Base-by-base conservation (phyloP, 2,113 vertebrate species). In the Loxodonta africana region DNA sequence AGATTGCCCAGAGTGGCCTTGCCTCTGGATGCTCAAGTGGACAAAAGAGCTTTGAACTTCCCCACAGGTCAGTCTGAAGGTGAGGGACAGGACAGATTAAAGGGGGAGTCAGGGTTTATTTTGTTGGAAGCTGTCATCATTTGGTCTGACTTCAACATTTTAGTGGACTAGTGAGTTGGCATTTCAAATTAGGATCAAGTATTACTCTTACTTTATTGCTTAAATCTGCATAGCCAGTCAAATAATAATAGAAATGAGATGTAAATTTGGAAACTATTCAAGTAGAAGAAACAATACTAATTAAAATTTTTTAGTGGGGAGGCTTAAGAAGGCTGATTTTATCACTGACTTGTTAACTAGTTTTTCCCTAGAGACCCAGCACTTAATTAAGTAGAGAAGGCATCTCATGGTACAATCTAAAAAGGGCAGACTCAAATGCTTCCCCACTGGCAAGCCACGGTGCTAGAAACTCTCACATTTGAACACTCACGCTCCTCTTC, bases 241-340 rank as follows among this genome's bases (percentile, higher is more conserved):
- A 77, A 87, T 65, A 83, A 53, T 48, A 78, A 77, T 6, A 57
- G 46, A 85, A 78, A 17, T 37, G 51, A 91, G 63, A 73, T 41
- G 3, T 67, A 67, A 94, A 77, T 77, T 28, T 76, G 23, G 57
- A 90, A 91, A 63, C 5, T 78, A 46, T 85, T 94, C n/a, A 87
- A 86, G 62, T n/a, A 69, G 53, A 77, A 57, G 21, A 89, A 86
- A 73, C 11, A 89, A 86, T n/a, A 63, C 62, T 83, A 86, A 67
- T 84, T 87, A 91, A 96, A 93, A 57, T 17, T 65, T 83, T 71
- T 48, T 46, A 74, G 26, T 85, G 21, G 28, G 30, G 17, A 85
- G 4, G 7, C 6, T 73, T 82, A 60, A 23, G 33, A 95, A 90
- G 33, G 18, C 41, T 62, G 71, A 85, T 60, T 73, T 44, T 82